Conservation (phyloP, 2,797 vertebrate genomes). For the Xiphophorus birchmanni region DNA sequence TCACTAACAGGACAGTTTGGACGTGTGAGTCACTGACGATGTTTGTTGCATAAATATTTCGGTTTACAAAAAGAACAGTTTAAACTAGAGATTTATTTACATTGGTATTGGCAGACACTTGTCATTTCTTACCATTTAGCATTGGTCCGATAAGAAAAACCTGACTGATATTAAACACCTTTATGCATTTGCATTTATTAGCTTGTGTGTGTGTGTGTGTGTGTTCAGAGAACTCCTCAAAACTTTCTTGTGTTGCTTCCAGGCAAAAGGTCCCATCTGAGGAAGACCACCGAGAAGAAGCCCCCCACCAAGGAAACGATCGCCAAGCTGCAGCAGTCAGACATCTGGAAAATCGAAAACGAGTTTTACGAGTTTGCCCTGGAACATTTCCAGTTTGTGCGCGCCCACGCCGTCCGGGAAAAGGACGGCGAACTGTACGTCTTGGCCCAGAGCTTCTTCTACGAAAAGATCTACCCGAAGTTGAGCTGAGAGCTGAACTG, state of each 20-base stretch:
- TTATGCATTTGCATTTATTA: no score
- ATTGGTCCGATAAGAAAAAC: not conserved
- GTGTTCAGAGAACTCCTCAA: no score
- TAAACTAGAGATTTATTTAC: not conserved
- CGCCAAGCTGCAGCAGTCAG: slow-evolving; percentile 91
- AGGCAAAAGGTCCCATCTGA: slow-evolving; percentile 97
- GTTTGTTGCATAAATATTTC: not conserved
- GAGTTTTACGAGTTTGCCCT: slow-evolving; percentile 98
- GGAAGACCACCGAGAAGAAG: slow-evolving; percentile 97
- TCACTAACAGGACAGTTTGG: no score
- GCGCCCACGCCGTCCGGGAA: slow-evolving; percentile 92
- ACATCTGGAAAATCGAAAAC: slow-evolving; percentile 97
- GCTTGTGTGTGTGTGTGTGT: no score
- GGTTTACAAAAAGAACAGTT: not conserved
- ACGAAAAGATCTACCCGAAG: slow-evolving; percentile 98
- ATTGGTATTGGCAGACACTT: not conserved
- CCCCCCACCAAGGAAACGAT: slow-evolving; percentile 93
- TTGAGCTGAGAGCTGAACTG: slow-evolving; percentile 78
- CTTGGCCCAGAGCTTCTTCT: slow-evolving; percentile 93
- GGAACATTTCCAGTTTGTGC: slow-evolving; percentile 95
- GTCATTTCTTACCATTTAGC: not conserved
- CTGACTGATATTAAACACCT: no score
- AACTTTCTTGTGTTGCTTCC: slow-evolving; percentile 24
- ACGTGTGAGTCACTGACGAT: not conserved
- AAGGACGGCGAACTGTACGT: slow-evolving; percentile 93